These are phyloP conservation scores for Platysternon megacephalum DNA, from an alignment of 2,113 vertebrate species.

Conservation along the genomic window DNA sequence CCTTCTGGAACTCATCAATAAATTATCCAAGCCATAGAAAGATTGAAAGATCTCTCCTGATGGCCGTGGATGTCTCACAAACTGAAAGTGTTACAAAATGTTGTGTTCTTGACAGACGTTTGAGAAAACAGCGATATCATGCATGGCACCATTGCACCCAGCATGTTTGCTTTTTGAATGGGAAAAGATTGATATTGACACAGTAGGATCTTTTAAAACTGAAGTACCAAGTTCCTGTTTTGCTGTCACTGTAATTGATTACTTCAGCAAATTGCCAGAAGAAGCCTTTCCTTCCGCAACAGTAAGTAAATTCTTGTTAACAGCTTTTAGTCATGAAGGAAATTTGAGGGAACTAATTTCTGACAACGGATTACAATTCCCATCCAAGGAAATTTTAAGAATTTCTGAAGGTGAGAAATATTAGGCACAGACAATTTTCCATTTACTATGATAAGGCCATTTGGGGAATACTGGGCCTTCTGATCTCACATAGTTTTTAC, in stretches of 20 bases:
- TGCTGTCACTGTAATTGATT: slow-evolving; percentile 3
- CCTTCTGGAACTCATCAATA: background rate
- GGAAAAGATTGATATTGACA: background rate
- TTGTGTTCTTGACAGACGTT: fast-evolving
- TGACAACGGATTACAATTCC: background rate
- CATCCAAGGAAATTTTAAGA: background rate
- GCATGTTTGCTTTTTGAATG: background rate
- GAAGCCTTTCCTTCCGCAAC: background rate
- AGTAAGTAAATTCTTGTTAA: background rate
- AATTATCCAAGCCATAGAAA: background rate
- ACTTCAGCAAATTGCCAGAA: slow-evolving; percentile 9
- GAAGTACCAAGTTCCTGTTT: background rate
- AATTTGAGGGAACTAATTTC: background rate
- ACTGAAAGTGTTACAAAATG: background rate
- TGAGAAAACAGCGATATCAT: background rate
- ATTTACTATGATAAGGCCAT: background rate
- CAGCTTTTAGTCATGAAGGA: background rate
- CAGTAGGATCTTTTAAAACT: background rate
- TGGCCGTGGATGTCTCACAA: background rate
- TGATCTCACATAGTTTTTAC: background rate
- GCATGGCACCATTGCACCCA: background rate
- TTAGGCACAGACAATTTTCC: background rate
- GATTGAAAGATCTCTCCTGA: background rate
- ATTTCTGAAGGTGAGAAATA: background rate
- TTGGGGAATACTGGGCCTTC: background rate